Evolutionary conservation across 2,797 vertebrate species (phyloP), one percentile per base, ranked within the genome.

Genomic region (Siniperca scherzeri): DNA sequence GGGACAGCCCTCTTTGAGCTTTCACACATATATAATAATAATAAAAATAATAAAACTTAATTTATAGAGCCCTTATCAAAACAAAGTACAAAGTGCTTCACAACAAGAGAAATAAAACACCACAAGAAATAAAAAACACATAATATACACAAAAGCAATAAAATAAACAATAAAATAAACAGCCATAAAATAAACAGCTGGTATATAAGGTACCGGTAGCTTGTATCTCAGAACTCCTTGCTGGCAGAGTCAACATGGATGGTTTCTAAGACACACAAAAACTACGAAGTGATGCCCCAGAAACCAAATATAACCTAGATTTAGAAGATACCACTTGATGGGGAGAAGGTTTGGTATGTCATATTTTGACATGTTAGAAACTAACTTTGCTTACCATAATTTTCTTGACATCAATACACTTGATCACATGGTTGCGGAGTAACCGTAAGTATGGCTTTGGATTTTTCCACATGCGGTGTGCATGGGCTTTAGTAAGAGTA

Each of bases 271-370:
- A 87, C 22, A 64, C 44, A 60, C 17, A 70, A 12, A 36, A 9
- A 66, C 68, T 11, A 11, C 40, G 21, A 85, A 21, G 46, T 14
- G 68, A 81, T 81, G 74, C 60, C 22, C 76, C 62, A 87, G 84
- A 87, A 88, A 85, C 78, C 27, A 80, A 83, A 83, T 44, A 81
- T 80, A 89, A 56, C 64, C 70, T 57, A 33, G 8, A 68, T 77
- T 77, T 74, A 50, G 59, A 74, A 65, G 52, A 64, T 30, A 25
- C 5, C 62, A 46, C 65, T 62, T 60, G 50, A 87, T 55, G 12
- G 65, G 8, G 36, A 48, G 44, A 69, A 73, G 14, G 61, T 77
- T 80, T 80, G 53, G 7, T 33, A 21, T 74, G 50, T 55, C 27
- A 66, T 11, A 42, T 66, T 77, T 55, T 74, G 38, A 78, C 53